phyloP scores from a whole-genome alignment of 2,797 vertebrate genomes.

The Epinephelus malabaricus region DNA sequence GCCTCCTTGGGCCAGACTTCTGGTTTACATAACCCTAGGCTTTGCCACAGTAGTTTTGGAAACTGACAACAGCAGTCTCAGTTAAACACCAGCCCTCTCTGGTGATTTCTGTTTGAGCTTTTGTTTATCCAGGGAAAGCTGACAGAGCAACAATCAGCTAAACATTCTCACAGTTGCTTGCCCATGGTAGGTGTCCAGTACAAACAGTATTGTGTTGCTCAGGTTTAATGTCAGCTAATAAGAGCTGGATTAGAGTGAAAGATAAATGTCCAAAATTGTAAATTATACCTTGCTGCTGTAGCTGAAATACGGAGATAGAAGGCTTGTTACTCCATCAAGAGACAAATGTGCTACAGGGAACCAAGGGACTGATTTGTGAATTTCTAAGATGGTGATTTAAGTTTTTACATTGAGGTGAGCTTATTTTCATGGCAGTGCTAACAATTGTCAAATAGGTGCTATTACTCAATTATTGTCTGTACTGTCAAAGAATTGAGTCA shows the following conservation, averaged over 20 bases:
- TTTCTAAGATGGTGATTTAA: conserved; percentile 9
- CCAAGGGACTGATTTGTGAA: not conserved
- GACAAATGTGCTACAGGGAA: not conserved
- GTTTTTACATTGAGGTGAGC: conserved; percentile 11
- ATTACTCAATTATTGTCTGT: not conserved
- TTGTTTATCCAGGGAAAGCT: conserved; percentile 38
- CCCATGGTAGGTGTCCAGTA: not conserved
- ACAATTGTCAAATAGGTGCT: conserved; percentile 4
- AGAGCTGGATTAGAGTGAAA: conserved; percentile 2
- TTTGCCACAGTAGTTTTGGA: conserved; percentile 45
- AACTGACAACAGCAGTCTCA: conserved; percentile 28
- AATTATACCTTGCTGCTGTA: not conserved
- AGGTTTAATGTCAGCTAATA: not conserved
- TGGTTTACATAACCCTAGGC: conserved; percentile 28
- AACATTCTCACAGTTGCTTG: conserved; percentile 29
- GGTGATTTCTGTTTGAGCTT: conserved; percentile 36
- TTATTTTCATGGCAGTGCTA: not conserved
- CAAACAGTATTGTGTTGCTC: conserved; percentile 19
- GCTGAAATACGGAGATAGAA: not conserved
- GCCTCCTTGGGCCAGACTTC: conserved; percentile 13
- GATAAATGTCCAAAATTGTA: conserved; percentile 8
- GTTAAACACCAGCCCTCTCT: conserved; percentile 27
- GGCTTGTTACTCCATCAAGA: not conserved
- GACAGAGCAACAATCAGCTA: conserved; percentile 34
- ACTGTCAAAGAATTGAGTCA: conserved; percentile 11